Evolutionary conservation across 2,113 vertebrate genomes (phyloP).

Genomic region (Chaenogobius annularis): DNA sequence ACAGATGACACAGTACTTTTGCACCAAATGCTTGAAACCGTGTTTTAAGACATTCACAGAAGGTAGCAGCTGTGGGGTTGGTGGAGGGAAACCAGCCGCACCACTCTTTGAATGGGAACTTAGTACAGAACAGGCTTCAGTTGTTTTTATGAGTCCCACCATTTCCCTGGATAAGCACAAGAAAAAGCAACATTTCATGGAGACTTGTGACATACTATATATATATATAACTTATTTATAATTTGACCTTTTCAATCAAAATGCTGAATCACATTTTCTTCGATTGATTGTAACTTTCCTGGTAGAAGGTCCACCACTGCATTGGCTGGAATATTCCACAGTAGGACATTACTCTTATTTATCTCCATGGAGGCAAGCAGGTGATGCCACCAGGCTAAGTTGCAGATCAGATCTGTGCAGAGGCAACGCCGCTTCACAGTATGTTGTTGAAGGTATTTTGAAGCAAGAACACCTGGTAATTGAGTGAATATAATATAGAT

Average conservation of each 20-base stretch:
- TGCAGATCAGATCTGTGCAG: no score
- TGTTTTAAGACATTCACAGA: slow-evolving; percentile 12
- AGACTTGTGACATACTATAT: not conserved
- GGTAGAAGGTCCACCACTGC: no score
- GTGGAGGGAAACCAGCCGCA: slow-evolving; percentile 3
- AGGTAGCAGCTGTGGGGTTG: slow-evolving; percentile 8
- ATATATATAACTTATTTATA: no score
- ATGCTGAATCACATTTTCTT: no score
- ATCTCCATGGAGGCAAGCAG: not conserved
- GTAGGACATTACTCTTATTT: not conserved
- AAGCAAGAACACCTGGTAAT: no score
- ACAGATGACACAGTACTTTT: slow-evolving; percentile 9
- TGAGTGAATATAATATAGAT: no score
- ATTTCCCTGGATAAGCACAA: slow-evolving; percentile 5
- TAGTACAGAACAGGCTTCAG: not conserved
- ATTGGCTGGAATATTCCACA: not conserved
- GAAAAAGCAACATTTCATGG: not conserved
- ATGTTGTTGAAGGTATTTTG: not conserved
- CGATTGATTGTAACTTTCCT: no score
- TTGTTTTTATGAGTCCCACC: slow-evolving; percentile 2
- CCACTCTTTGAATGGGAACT: slow-evolving; percentile 2
- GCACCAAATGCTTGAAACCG: slow-evolving; percentile 7
- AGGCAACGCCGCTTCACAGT: no score
- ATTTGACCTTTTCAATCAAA: no score
- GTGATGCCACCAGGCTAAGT: not conserved